Base-by-base conservation (phyloP, 2,888 invertebrate genomes). In the Agapostemon virescens region DNA sequence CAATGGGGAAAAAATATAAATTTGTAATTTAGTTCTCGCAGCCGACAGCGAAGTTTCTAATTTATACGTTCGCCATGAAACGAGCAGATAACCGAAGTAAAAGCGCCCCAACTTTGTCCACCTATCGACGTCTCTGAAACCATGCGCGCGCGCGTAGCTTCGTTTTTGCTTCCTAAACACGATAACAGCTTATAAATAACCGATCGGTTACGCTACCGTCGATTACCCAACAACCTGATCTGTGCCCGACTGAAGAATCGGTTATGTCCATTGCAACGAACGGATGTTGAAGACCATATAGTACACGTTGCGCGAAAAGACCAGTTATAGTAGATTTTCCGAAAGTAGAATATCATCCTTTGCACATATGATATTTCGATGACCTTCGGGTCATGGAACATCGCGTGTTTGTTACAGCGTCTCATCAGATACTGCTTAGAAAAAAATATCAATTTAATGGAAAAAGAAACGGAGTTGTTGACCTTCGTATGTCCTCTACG, bases 81-180 rank as follows among this genome's bases (percentile, higher is more conserved):
- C 20, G 45, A 2, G 45, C n/a, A 45, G 45, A 45, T 45, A 45
- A 45, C 45, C 20, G n/a, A 45, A 20, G 45, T 20, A 45, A 45
- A 20, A 20, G n/a, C 45, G n/a, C n/a, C n/a, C n/a, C n/a, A n/a
- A n/a, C n/a, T 9, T 9, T 45, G 45, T 45, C 45, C 45, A 6
- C 45, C 45, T 17, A n/a, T 45, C 45, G 9, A 45, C n/a, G n/a
- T n/a, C 45, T 45, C n/a, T n/a, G 20, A 9, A 9, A 45, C 45
- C 45, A 45, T n/a, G n/a, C n/a, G n/a, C n/a, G n/a, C n/a, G n/a
- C 45, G 45, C n/a, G 45, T 45, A 9, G 45, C 45, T 45, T 45
- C 45, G n/a, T 45, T 45, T 45, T 45, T 45, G n/a, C 45, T 45
- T 45, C n/a, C 45, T 45, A 45, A 45, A 45, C 45, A n/a, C 45